These are phyloP conservation scores for Siderastrea radians DNA, from an alignment of 92 coral and sea anemone genomes.

Conservation along the genomic window DNA sequence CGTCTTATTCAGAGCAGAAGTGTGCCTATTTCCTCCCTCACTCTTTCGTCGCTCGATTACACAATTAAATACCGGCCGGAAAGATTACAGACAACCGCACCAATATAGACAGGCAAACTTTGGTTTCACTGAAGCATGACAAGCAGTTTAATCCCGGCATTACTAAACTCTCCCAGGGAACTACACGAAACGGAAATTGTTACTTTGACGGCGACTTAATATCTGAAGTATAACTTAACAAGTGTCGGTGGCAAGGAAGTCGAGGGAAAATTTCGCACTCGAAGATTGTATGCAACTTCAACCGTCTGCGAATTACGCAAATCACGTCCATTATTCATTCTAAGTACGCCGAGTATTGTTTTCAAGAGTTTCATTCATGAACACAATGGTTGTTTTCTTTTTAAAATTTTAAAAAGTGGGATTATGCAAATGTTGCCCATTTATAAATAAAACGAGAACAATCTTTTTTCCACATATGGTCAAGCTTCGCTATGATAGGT, in stretches of 20 bases:
- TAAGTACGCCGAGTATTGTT: background rate
- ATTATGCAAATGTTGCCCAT: background rate
- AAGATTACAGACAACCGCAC: background rate
- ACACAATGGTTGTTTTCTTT: conserved; percentile 1
- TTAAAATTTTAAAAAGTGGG: background rate
- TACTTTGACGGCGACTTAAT: background rate
- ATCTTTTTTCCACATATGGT: conserved; percentile 49
- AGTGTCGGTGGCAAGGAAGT: background rate
- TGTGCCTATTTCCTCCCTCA: background rate
- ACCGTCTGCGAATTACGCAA: background rate
- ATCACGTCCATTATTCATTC: background rate
- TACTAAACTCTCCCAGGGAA: background rate
- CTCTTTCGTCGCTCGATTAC: background rate
- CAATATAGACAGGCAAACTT: background rate
- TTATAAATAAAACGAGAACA: background rate
- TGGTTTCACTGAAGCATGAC: background rate
- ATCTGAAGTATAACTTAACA: background rate
- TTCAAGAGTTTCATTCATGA: background rate
- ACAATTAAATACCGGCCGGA: too few relatives aligned
- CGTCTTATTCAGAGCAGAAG: background rate
- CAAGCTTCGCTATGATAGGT: conserved; percentile 55
- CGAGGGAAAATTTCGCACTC: too few relatives aligned
- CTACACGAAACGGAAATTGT: background rate
- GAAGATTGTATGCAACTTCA: background rate
- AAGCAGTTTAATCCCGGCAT: background rate